Evolutionary conservation across 2,113 vertebrate genomes (phyloP), one percentile per base, ranked within the genome.

Genomic region (Athene cunicularia): DNA sequence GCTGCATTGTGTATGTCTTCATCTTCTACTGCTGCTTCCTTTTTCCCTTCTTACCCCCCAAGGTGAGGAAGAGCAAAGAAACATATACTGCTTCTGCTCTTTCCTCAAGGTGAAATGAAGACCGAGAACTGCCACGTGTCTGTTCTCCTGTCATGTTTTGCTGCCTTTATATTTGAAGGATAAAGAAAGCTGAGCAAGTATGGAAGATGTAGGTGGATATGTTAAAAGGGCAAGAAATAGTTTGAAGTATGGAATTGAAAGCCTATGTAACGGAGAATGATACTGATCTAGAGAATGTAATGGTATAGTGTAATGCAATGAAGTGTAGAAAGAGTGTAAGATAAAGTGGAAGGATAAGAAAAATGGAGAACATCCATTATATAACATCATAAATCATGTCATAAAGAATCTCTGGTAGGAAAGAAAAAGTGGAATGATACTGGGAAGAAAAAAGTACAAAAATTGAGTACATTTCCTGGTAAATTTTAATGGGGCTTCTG

Each of bases 211-310:
- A 93, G 88, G 73, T 82, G 77, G 77, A 16, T 85, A 80, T 64
- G 62, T 93, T 90, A 80, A 85, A 95, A 96, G 71, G 82, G 66
- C 82, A 95, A 92, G 70, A 63, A 85, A 13, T 67, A 68, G 39
- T 86, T 95, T 41, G 3, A 91, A 59, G 27, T 88, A 27, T 68
- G 66, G 53, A 56, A 47, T 23, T 82, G 66, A 75, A 90, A 92
- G 71, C 28, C 58, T 60, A 22, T 64, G 14, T 68, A 68, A 55
- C 56, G 43, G 84, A 77, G 71, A 79, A 39, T 20, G 79, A 52
- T 81, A 50, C 59, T 86, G 50, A 47, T 73, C 9, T 39, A 17
- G 68, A 74, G 84, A 53, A 47, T 70, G 27, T 64, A 92, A n/a
- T 1, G 5, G 28, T 63, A 5, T 15, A 60, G 58, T 76, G 83